Percentiles rank a stretch among this genome's conserved stretches.
These are phyloP conservation scores for Neoitamus cyanurus DNA, from an alignment of 2,888 invertebrate genomes.

Conservation along the genomic window DNA sequence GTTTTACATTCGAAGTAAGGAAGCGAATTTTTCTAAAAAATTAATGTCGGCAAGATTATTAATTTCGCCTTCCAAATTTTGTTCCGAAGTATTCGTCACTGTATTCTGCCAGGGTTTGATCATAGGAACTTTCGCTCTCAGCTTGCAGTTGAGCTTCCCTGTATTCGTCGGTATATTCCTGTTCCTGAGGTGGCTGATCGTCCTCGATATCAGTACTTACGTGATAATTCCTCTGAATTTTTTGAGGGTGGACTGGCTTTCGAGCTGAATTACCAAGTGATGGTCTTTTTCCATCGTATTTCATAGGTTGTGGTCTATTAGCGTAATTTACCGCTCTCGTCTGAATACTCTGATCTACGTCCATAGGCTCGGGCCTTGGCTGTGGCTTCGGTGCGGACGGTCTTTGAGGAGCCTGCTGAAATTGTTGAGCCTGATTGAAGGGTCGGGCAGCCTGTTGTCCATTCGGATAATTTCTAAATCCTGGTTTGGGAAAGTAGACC, in stretches of 20 bases:
- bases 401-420: neutral
- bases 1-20: constrained; percentile 38
- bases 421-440: neutral
- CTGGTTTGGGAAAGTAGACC: constrained; percentile 12
- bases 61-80: neutral
- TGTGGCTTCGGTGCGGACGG: constrained; percentile 12
- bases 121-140: neutral
- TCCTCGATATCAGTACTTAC: neutral
- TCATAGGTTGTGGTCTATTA: neutral
- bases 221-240: neutral
- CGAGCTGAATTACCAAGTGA: neutral
- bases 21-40: constrained; percentile 49
- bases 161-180: neutral
- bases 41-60: constrained; percentile 28
- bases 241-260: neutral
- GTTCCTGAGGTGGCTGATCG: neutral
- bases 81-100: neutral
- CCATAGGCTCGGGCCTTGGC: constrained; percentile 20
- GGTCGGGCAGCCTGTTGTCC: neutral
- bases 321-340: neutral
- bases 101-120: neutral
- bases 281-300: neutral
- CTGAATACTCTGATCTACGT: neutral
- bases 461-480: neutral
- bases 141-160: neutral